Evolutionary conservation across 2,113 vertebrate species (phyloP).

Genomic region (Scomber colias): DNA sequence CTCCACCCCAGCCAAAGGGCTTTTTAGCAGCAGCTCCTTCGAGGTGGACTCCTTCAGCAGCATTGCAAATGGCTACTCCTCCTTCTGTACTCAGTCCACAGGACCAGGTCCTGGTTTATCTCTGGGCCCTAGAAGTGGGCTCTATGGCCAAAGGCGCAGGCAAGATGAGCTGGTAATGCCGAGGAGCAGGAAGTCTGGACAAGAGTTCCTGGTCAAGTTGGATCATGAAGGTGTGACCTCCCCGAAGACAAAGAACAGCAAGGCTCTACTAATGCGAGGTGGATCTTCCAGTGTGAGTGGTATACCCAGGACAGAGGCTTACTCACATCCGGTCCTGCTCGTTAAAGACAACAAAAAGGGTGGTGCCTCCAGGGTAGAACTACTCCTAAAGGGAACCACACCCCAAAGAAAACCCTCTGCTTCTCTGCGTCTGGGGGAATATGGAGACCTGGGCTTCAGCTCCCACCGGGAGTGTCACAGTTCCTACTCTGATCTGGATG

Average conservation of each 20-base stretch:
- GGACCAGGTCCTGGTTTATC: conserved; percentile 84
- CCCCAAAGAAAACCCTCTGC: conserved; percentile 87
- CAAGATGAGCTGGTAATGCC: conserved; percentile 79
- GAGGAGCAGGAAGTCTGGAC: conserved; percentile 84
- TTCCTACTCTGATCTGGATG: conserved; percentile 93
- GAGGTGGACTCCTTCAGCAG: conserved; percentile 96
- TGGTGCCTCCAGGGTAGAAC: conserved; percentile 85
- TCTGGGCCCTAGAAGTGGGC: conserved; percentile 82
- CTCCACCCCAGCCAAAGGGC: conserved; percentile 79
- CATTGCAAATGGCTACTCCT: conserved; percentile 93
- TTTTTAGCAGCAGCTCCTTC: conserved; percentile 94
- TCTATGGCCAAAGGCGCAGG: conserved; percentile 87
- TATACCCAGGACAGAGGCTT: conserved; percentile 85
- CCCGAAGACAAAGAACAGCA: conserved; percentile 96
- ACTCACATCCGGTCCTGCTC: conserved; percentile 87
- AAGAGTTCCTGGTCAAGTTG: conserved; percentile 94
- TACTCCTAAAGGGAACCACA: conserved; percentile 88
- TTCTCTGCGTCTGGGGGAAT: conserved; percentile 77
- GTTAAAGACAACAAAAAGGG: conserved; percentile 93
- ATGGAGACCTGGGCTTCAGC: conserved; percentile 87
- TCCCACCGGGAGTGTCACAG: conserved; percentile 94
- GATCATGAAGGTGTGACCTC: conserved; percentile 98
- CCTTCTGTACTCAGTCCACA: conserved; percentile 86
- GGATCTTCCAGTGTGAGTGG: conserved; percentile 78
- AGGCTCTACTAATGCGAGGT: conserved; percentile 87